Evolutionary conservation across 2,888 invertebrate genomes (phyloP).

Genomic region (Clivina fossor): DNA sequence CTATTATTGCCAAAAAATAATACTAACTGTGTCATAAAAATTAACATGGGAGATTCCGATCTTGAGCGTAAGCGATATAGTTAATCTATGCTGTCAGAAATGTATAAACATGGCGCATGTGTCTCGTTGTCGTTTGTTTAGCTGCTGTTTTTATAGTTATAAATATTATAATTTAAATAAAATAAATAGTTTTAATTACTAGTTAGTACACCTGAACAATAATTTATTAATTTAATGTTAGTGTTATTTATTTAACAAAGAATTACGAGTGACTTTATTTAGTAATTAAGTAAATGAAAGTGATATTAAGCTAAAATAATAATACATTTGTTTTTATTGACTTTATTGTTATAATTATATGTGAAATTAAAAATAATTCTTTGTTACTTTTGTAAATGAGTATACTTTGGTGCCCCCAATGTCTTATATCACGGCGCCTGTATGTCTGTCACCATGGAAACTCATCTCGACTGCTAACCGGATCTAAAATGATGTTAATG

Average conservation of each 20-base stretch:
- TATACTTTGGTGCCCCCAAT: conserved; percentile 23
- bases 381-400: conserved; percentile 14
- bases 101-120: conserved; percentile 29
- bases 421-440: conserved; percentile 45
- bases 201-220: neutral
- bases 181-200: conserved; percentile 13
- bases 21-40: no score
- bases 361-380: no score
- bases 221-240: conserved; percentile 8
- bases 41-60: no score
- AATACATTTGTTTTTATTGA: no score
- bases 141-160: conserved; percentile 8
- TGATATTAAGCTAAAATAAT: no score
- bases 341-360: no score
- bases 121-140: conserved; percentile 19
- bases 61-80: no score
- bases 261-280: no score
- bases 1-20: no score
- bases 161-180: conserved; percentile 6
- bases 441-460: conserved; percentile 52
- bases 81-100: conserved; percentile 22
- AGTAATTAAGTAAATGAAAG: no score
- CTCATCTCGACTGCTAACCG: conserved; percentile 36
- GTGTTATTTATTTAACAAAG: conserved; percentile 1
- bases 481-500: conserved; percentile 27